Evolutionary conservation across 1,140 invertebrate species (phyloP), one percentile per base, ranked within the genome.

Genomic region (Apis laboriosa): DNA sequence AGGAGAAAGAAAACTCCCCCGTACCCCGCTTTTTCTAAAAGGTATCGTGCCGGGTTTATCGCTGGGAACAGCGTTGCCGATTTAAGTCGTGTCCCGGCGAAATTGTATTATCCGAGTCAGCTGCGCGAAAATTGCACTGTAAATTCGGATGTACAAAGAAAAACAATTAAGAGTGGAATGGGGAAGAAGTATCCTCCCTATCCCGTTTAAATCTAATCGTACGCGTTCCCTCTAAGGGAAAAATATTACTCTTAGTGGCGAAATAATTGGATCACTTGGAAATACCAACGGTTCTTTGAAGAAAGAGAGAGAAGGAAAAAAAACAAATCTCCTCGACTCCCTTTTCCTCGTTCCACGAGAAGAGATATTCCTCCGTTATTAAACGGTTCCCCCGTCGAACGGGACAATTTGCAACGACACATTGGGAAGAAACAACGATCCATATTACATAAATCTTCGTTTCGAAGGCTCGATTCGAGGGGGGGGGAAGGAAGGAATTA

Each of bases 11-110:
- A 70, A 83, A 86, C 64, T 79, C 72, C 80, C 49, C 60, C 34
- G 68, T 34, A 80, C 81, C 72, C 63, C 77, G 24, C 24, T 73
- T 58, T 63, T 82, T 61, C 77, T 85, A 81, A 88, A 87, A 70
- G 78, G 72, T 55, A 56, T 56, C 61, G n/a, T 15, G 34, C 15
- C 64, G 66, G 34, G 80, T 77, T 77, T 77, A 68, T 83, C 74
- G 55, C 43, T 71, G 64, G 34, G 61, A 77, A 80, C 70, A 71
- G 13, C 78, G 73, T 19, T 55, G 64, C 12, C 56, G 80, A 77
- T 68, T 82, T 77, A 82, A 77, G 61, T 68, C 80, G 43, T 34
- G 64, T 51, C n/a, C 72, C 80, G 43, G 9, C 64, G 51, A 82
- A 82, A 82, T 82, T 82, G 53, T 70, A 76, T 77, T 82, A 82